Conservation (phyloP, 2,888 invertebrate species). For the Apoda limacodes region DNA sequence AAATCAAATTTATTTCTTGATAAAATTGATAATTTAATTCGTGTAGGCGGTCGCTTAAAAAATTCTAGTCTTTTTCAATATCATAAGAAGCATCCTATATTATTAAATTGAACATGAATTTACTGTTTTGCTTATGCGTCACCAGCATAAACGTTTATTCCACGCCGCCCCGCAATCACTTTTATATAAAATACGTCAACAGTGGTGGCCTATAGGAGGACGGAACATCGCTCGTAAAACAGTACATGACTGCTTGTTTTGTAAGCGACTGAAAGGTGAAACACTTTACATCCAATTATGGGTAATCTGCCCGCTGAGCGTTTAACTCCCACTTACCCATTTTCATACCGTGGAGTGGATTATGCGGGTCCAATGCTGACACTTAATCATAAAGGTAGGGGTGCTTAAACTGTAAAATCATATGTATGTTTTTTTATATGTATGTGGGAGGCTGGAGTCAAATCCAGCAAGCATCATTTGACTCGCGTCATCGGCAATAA, state of each 20-base stretch:
- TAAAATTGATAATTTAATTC: no score
- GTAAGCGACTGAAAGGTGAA: slow-evolving; percentile 8
- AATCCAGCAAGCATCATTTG: no score
- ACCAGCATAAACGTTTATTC: slow-evolving; percentile 5
- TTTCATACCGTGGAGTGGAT: slow-evolving; percentile 5
- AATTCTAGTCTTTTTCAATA: slow-evolving; percentile 12
- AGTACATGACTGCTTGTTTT: slow-evolving; percentile 7
- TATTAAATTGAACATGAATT: no score
- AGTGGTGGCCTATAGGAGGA: slow-evolving; percentile 22
- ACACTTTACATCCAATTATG: slow-evolving; percentile 7
- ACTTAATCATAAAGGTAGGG: slow-evolving; percentile 11
- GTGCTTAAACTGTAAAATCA: slow-evolving; percentile 6
- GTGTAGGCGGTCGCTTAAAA: slow-evolving; percentile 18
- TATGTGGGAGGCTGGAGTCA: slow-evolving; percentile 12
- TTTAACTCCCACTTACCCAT: slow-evolving; percentile 1
- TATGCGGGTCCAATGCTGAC: slow-evolving; percentile 9
- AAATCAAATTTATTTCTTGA: no score
- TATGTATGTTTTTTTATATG: slow-evolving; percentile 12
- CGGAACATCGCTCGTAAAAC: slow-evolving; percentile 12
- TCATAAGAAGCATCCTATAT: no score
- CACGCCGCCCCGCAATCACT: slow-evolving; percentile 21
- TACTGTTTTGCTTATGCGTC: no score
- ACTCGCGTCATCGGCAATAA: background rate
- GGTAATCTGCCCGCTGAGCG: slow-evolving; percentile 5
- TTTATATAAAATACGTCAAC: slow-evolving; percentile 16